phyloP scores from a whole-genome alignment of 1,140 invertebrate species.

The Carcinoscorpius rotundicauda region DNA sequence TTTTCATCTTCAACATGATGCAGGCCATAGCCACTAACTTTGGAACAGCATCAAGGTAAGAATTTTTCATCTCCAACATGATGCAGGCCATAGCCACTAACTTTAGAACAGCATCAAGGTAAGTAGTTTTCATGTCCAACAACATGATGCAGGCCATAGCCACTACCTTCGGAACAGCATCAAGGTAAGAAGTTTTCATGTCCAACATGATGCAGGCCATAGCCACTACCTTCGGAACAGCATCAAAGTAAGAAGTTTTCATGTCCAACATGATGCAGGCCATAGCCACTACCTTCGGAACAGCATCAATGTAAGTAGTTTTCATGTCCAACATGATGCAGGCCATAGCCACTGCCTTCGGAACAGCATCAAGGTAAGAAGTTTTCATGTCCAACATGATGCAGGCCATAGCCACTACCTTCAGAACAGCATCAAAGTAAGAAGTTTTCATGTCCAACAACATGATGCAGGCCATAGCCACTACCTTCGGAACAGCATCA shows the following conservation, averaged over 20 bases:
- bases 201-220: constrained; percentile 76
- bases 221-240: constrained; percentile 81
- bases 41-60: constrained; percentile 79
- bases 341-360: constrained; percentile 82
- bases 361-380: constrained; percentile 73
- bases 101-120: constrained; percentile 88
- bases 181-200: constrained; percentile 59
- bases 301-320: constrained; percentile 80
- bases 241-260: constrained; percentile 60
- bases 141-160: constrained; percentile 80
- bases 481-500: constrained; percentile 86
- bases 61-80: constrained; percentile 57
- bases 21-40: constrained; percentile 86
- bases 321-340: constrained; percentile 72
- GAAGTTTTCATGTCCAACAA: constrained; percentile 55
- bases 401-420: constrained; percentile 80
- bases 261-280: constrained; percentile 75
- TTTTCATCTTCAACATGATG: constrained; percentile 63
- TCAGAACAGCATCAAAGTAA: constrained; percentile 84
- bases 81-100: constrained; percentile 80
- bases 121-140: constrained; percentile 54
- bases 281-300: constrained; percentile 82
- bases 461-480: constrained; percentile 78
- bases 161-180: constrained; percentile 84
- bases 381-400: constrained; percentile 62